phyloP scores from a whole-genome alignment of 1,140 invertebrate species.

The Augochlora pura region DNA sequence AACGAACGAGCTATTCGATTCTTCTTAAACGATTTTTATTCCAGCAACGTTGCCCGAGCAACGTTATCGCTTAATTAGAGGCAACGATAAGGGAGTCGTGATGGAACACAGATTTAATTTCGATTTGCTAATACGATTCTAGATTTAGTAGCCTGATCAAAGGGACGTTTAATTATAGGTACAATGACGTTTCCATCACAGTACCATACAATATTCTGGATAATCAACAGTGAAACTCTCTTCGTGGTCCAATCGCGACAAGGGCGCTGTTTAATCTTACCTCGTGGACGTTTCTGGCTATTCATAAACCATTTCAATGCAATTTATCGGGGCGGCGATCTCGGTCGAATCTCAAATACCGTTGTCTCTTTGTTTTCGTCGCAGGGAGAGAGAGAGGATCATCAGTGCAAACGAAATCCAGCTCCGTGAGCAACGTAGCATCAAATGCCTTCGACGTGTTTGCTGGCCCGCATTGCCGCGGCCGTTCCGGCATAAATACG shows the following conservation, averaged over 20 bases:
- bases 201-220: neutral
- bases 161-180: neutral
- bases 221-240: neutral
- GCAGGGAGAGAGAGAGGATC: neutral
- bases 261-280: too few relatives aligned
- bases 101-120: neutral
- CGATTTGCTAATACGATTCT: neutral
- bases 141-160: neutral
- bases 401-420: constrained; percentile 12
- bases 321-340: neutral
- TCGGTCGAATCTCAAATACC: neutral
- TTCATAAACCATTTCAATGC: neutral
- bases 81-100: neutral
- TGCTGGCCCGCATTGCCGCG: neutral
- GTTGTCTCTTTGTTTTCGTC: neutral
- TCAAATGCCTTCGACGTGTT: constrained; percentile 5
- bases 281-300: neutral
- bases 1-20: too few relatives aligned
- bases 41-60: too few relatives aligned
- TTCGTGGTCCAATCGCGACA: neutral
- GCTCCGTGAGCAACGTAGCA: neutral
- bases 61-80: neutral
- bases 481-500: neutral
- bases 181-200: constrained; percentile 6
- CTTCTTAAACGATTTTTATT: too few relatives aligned